phyloP scores from a whole-genome alignment of 2,113 vertebrate genomes.

The Petrocephalus zakoni region DNA sequence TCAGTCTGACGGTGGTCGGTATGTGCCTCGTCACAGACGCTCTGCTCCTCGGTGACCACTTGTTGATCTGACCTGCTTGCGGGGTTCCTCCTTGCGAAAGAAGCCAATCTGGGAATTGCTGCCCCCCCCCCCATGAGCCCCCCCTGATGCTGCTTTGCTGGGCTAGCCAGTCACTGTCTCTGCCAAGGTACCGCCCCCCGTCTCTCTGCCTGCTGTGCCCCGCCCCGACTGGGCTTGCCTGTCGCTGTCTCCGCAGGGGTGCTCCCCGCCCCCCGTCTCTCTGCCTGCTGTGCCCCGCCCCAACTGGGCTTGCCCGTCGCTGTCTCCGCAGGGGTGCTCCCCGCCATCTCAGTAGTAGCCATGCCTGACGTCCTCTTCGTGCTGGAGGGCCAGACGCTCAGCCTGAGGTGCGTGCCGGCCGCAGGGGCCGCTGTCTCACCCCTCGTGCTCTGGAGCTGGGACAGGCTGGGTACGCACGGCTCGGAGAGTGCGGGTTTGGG shows the following conservation, averaged over 20 bases:
- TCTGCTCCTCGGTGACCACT: too few relatives aligned
- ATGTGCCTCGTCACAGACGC: background rate
- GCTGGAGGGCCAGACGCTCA: background rate
- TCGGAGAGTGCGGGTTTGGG: background rate
- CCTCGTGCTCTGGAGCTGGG: constrained; percentile 5
- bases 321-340: constrained; percentile 4
- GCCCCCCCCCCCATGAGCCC: too few relatives aligned
- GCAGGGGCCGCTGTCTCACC: background rate
- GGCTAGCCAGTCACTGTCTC: background rate
- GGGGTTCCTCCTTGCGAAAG: background rate
- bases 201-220: background rate
- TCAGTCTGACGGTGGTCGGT: background rate
- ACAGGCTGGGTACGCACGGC: background rate
- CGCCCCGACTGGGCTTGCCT: background rate
- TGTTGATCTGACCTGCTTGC: too few relatives aligned
- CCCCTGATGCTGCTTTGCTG: background rate
- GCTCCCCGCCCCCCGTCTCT: background rate
- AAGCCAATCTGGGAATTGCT: background rate
- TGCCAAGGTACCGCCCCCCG: background rate
- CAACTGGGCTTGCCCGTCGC: background rate
- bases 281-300: background rate
- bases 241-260: background rate
- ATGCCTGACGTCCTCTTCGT: background rate
- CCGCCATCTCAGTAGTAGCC: background rate
- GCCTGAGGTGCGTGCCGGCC: background rate